Evolutionary conservation across 2,888 invertebrate species (phyloP), one percentile per base, ranked within the genome.

Genomic region (Agrotis ipsilon): DNA sequence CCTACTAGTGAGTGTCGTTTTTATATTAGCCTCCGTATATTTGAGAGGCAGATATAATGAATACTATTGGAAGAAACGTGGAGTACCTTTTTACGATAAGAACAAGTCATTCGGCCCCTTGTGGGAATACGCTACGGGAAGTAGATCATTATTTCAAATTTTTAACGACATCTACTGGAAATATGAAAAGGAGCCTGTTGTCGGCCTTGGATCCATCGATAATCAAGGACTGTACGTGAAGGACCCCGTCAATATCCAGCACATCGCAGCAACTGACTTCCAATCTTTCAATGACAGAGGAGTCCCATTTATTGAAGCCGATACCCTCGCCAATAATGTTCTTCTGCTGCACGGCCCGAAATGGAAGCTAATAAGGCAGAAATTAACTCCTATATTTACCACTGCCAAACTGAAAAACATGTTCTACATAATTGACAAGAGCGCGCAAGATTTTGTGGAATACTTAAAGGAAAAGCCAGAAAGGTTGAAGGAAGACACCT

Each of bases 351-450:
- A 89, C n/a, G 88, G 93, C 7, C 88, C 87, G 18, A 86, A 89
- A 71, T 95, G 94, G 95, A 92, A 92, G 69, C 76, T 90, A 13
- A 85, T 93, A 13, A 84, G 94, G 14, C 92, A 93, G 39, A 93
- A 89, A 62, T 80, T 95, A 70, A 75, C 93, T 0, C 92, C 94
- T 0, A 81, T 92, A 0, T 94, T 95, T 75, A 93, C 93, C 0
- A 83, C 89, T 0, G 81, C 87, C 0, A 94, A 94, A 75, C 82
- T 94, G 21, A 92, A 90, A 62, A 93, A 91, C 45, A 92, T 95
- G 92, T 94, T 90, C 74, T 90, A 90, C 60, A 90, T 93, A 3
- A 89, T 93, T 32, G 91, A 91, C 21, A 91, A 89, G 62, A 89
- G 91, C 59, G 91, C 91, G 0, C 83, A 86, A 65, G 92, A 93